These are phyloP conservation scores for Buteo buteo DNA, from an alignment of 2,113 vertebrate genomes.

Conservation along the genomic window DNA sequence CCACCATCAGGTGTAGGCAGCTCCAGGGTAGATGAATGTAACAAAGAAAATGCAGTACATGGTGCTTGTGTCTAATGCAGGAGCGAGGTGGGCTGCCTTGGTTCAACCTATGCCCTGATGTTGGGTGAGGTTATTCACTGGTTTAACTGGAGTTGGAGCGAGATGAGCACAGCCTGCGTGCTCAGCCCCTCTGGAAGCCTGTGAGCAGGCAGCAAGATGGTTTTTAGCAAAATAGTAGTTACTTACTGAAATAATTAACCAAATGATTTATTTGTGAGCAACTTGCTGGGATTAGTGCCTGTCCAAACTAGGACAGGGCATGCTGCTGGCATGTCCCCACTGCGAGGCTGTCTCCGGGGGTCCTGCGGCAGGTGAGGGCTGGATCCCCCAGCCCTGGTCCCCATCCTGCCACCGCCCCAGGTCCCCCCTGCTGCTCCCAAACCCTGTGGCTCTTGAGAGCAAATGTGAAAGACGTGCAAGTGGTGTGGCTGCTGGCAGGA, in stretches of 20 bases:
- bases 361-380: no score
- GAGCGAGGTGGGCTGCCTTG: background rate
- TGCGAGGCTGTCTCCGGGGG: fast-evolving
- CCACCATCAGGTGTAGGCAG: background rate
- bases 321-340: fast-evolving
- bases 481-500: background rate
- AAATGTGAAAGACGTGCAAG: no score
- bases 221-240: background rate
- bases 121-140: background rate
- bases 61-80: background rate
- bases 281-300: background rate
- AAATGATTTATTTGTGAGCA: background rate
- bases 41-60: fast-evolving
- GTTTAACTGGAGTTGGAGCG: background rate
- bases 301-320: background rate
- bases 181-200: background rate
- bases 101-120: background rate
- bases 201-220: background rate
- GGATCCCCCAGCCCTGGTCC: no score
- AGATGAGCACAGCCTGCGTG: background rate
- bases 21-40: fast-evolving
- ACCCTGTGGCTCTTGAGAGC: fast-evolving
- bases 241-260: background rate
- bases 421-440: background rate
- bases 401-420: fast-evolving